Conservation (phyloP, 2,113 vertebrate species). For the Serinus canaria region DNA sequence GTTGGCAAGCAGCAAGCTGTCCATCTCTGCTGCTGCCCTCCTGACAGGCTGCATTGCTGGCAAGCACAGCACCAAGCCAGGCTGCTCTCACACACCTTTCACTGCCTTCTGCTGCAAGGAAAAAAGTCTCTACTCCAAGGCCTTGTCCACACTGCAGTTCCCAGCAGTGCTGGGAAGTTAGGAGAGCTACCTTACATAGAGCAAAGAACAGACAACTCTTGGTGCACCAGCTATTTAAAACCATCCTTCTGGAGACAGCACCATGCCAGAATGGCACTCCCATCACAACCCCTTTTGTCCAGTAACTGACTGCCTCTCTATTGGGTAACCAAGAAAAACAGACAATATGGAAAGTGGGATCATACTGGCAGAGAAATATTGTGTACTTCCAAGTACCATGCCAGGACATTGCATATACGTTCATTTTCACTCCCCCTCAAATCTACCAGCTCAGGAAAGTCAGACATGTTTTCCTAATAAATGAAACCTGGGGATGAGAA, state of each 20-base stretch:
- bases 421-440: not conserved
- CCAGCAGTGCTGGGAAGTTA: not conserved
- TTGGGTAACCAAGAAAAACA: not conserved
- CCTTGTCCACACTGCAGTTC: not conserved
- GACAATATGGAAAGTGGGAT: not conserved
- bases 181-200: not conserved
- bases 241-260: not conserved
- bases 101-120: not conserved
- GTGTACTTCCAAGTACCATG: not conserved
- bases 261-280: not conserved
- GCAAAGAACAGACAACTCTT: not conserved
- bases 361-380: not conserved
- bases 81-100: not conserved
- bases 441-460: not conserved
- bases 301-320: not conserved
- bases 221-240: not conserved
- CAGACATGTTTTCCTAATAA: not conserved
- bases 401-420: not conserved
- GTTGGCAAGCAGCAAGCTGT: not conserved
- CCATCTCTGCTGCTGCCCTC: not conserved
- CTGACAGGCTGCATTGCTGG: not conserved
- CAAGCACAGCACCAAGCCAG: not conserved
- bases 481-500: not conserved
- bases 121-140: not conserved
- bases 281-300: not conserved